Percentiles rank a stretch among this genome's conserved stretches.
Evolutionary conservation across 2,113 vertebrate species (phyloP).

Genomic region (Bubalus kerabau): DNA sequence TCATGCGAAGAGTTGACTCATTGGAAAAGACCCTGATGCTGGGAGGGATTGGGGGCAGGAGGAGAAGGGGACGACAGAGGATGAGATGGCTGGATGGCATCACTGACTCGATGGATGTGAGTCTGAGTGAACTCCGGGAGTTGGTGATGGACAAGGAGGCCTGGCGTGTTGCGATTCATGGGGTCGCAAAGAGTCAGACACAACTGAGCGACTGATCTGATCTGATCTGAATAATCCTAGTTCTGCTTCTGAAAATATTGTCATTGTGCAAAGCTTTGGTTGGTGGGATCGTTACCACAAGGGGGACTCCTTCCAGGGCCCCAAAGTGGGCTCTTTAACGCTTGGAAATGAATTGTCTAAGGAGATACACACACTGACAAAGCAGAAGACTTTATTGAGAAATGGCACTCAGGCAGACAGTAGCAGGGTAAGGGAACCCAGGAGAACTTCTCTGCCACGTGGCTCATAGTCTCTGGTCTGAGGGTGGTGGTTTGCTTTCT

Average conservation of each 20-base stretch:
- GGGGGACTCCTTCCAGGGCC: neutral
- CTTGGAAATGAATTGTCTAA: neutral
- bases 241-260: neutral
- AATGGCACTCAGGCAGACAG: neutral
- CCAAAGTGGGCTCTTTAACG: neutral
- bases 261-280: neutral
- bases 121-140: no score
- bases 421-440: neutral
- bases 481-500: neutral
- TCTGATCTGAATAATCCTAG: neutral
- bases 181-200: no score
- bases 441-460: neutral
- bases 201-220: no score
- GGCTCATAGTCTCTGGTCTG: neutral
- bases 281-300: neutral
- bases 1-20: no score
- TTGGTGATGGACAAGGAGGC: no score
- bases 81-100: no score
- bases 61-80: no score
- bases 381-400: neutral
- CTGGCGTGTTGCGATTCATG: no score
- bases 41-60: no score
- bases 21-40: no score
- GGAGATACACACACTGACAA: neutral
- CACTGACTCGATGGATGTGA: no score